These are phyloP conservation scores for Rhynchotus rufescens DNA, from an alignment of 2,797 vertebrate genomes.

Conservation along the genomic window DNA sequence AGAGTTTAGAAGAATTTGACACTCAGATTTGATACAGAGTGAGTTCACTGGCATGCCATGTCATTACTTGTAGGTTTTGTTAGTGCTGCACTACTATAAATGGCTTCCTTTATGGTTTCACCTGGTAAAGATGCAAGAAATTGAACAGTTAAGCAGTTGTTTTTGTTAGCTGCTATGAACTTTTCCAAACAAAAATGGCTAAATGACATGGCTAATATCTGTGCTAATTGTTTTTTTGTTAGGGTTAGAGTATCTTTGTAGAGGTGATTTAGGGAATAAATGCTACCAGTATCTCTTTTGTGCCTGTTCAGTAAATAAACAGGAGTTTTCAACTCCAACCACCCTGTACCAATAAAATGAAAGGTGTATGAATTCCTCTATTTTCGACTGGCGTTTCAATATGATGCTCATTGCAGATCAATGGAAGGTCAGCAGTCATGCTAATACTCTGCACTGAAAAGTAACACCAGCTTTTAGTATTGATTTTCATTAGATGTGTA, in stretches of 20 bases:
- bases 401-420: neutral
- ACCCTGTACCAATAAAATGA: neutral
- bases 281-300: neutral
- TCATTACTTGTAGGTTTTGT: neutral
- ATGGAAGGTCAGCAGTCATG: neutral
- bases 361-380: neutral
- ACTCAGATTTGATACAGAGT: neutral
- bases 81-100: neutral
- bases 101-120: neutral
- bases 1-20: neutral
- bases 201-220: neutral
- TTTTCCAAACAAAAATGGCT: neutral
- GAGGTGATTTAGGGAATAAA: neutral
- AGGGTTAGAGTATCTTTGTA: neutral
- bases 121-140: neutral
- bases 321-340: neutral
- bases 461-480: neutral
- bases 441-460: neutral
- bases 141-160: neutral
- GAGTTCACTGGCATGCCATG: neutral
- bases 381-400: neutral
- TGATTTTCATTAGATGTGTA: neutral
- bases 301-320: neutral
- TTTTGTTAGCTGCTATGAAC: neutral
- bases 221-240: neutral